Base-by-base conservation (phyloP, 2,113 vertebrate species). In the Hippocampus guttulatus region DNA sequence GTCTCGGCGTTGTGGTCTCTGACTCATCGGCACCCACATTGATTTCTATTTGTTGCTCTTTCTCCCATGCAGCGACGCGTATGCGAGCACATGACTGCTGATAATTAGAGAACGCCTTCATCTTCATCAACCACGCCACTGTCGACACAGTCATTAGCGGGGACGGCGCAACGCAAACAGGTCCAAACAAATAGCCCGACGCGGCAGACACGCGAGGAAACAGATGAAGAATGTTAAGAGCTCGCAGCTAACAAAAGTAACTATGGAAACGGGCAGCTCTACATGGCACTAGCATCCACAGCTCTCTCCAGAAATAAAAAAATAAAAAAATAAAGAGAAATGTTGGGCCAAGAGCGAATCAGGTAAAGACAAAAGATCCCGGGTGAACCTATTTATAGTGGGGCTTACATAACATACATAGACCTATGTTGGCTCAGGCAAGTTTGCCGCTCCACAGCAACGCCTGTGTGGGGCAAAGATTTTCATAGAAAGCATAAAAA, bases 281-380 rank as follows among this genome's bases (percentile, higher is more conserved):
- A 90, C 88, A 92, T 90, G 84, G 90, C 90, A 88, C 81, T 85
- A 83, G 91, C 90, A 91, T 91, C 88, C 89, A 86, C 89, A 83
- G 88, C 90, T 88, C 92, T 89, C 90, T 92, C 90, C 91, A 92
- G 91, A 92, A 92, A 92, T 91, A 61, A 60, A n/a, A 18, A 57
- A 60, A 27, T 91, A 60, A 27, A 60, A 12, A 27, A 93, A 91
- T 18, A 16, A 60, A 60, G 27, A 93, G 91, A 92, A 92, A 91
- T 88, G 91, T 91, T 92, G 87, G 88, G 91, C 91, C 91, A 92
- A 90, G 91, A 92, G 90, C 85, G 88, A 89, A 93, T 91, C 92
- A 93, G 92, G 92, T 93, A 92, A 93, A 93, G 91, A 93, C 92
- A 93, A 93, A 93, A 93, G 92, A 93, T 92, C 91, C 88, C 73